Conservation (phyloP, 1,140 invertebrate species). For the Oryzaephilus surinamensis region DNA sequence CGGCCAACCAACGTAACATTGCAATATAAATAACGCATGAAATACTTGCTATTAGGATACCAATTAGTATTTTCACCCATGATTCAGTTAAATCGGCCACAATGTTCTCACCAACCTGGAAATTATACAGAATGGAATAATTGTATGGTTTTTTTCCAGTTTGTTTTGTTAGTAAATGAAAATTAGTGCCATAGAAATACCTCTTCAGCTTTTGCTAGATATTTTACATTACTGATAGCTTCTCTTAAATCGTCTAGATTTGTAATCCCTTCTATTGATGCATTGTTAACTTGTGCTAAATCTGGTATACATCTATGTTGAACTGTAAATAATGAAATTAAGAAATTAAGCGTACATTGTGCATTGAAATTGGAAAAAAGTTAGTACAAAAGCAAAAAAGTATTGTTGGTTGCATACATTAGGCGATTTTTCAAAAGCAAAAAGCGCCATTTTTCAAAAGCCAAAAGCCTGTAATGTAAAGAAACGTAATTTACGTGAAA, state of each 20-base stretch:
- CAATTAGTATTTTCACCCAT: constrained; percentile 57
- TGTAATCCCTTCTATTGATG: too few species aligned
- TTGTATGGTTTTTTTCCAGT: too few species aligned
- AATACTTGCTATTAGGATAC: constrained; percentile 54
- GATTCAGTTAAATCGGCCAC: constrained; percentile 63
- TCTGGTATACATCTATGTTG: constrained; percentile 38
- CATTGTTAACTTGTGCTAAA: too few species aligned
- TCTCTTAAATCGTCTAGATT: too few species aligned
- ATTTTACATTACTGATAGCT: constrained; percentile 24
- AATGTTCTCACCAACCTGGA: constrained; percentile 50
- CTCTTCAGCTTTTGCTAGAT: constrained; percentile 27
- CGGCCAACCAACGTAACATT: constrained; percentile 77
- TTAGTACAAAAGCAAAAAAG: too few species aligned
- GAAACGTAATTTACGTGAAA: too few species aligned
- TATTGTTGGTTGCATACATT: too few species aligned
- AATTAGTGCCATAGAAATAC: constrained; percentile 12
- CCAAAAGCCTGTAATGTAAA: too few species aligned
- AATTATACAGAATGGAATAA: constrained; percentile 1
- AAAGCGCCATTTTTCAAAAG: too few species aligned
- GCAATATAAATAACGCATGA: constrained; percentile 80
- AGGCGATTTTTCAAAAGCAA: too few species aligned
- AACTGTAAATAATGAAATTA: constrained; percentile 24
- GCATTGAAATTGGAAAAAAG: neutral
- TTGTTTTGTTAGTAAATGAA: neutral
- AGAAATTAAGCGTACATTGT: neutral